A percentile compares a stretch with the other conserved stretches of the same genome.
Conservation (phyloP, 53 echinoderm and acorn worm genomes). For the Holothuria leucospilota region DNA sequence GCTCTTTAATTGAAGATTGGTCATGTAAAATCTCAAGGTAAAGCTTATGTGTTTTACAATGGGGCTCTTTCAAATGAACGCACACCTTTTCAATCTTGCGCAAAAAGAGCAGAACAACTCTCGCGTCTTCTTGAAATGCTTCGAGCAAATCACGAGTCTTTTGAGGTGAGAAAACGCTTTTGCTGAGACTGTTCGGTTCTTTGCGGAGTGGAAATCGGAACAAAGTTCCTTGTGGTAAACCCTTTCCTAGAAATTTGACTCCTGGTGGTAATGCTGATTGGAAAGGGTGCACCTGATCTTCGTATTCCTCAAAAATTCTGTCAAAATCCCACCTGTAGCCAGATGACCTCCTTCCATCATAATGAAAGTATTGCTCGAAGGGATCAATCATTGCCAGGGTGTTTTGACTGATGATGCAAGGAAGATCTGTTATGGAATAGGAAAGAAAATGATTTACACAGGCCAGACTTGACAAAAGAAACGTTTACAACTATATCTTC, state of each 20-base stretch:
- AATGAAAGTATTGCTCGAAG: conserved; percentile 13
- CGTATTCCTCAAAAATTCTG: background rate
- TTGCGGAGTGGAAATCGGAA: conserved; percentile 5
- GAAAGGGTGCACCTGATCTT: background rate
- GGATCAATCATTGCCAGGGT: conserved; percentile 20
- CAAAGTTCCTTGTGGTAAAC: background rate
- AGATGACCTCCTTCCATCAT: background rate
- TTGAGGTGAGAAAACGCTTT: background rate
- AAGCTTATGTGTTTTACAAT: too few relatives aligned
- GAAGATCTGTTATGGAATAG: background rate
- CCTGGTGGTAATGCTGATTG: background rate
- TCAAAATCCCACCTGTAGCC: background rate
- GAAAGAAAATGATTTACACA: too few relatives aligned
- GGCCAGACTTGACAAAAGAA: too few relatives aligned
- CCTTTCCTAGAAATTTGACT: background rate
- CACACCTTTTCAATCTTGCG: conserved; percentile 24
- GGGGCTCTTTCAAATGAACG: background rate
- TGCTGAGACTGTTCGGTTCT: background rate
- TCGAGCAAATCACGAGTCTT: background rate
- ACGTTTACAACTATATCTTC: too few relatives aligned
- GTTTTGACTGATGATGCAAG: conserved; percentile 21
- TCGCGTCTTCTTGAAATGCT: conserved; percentile 6
- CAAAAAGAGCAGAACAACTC: background rate
- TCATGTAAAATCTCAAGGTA: background rate
- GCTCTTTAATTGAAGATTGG: background rate